Conservation (phyloP, 2,797 vertebrate genomes). For the Megaceryle alcyon region DNA sequence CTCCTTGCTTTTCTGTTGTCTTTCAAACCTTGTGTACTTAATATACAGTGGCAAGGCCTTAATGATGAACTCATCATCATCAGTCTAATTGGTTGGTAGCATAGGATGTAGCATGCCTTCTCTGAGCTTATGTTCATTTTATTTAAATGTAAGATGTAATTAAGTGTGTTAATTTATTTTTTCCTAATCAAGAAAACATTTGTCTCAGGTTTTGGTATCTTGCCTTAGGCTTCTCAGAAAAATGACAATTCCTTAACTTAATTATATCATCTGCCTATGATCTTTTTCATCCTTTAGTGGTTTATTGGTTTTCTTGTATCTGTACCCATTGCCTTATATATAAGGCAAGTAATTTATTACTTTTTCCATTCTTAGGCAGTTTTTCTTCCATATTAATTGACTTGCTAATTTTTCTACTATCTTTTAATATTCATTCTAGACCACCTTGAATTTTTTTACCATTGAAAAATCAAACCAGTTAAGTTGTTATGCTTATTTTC, state of each 20-base stretch:
- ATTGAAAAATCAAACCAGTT: not conserved
- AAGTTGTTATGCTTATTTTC: not conserved
- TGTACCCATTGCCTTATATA: not conserved
- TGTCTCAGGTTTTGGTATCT: conserved; percentile 6
- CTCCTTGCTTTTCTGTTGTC: not conserved
- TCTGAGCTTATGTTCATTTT: conserved; percentile 14
- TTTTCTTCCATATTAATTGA: not conserved
- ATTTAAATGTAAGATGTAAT: conserved; percentile 22
- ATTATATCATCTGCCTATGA: not conserved
- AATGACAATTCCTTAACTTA: not conserved
- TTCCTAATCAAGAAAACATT: conserved; percentile 4
- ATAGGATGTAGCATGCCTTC: not conserved
- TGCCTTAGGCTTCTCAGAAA: conserved; percentile 6
- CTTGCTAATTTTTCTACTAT: not conserved
- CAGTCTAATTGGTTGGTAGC: not conserved
- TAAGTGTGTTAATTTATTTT: conserved; percentile 27
- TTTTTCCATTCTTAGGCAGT: not conserved
- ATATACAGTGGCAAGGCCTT: not conserved
- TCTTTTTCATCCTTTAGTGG: not conserved
- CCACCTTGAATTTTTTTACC: not conserved
- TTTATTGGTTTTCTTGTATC: not conserved
- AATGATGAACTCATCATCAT: not conserved
- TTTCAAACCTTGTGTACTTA: not conserved
- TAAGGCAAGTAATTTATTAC: not conserved
- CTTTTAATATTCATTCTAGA: not conserved